Conservation (phyloP, 1,140 invertebrate species). For the Drosophila truncata region DNA sequence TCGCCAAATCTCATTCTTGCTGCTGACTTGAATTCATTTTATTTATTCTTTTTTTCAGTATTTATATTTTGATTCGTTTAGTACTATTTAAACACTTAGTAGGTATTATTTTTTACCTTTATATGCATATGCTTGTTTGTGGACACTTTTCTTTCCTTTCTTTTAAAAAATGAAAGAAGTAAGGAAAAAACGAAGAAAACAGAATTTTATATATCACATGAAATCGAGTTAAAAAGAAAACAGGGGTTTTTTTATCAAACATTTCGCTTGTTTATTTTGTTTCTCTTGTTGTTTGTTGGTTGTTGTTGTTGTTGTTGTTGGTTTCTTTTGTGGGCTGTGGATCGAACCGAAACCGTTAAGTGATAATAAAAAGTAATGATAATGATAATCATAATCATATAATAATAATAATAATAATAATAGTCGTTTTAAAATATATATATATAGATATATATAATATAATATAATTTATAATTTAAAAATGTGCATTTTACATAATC, state of each 20-base stretch:
- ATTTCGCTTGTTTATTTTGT: conserved; percentile 71
- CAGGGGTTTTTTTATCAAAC: conserved; percentile 55
- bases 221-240: conserved; percentile 13
- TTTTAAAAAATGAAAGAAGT: background rate
- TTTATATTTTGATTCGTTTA: conserved; percentile 60
- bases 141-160: conserved; percentile 23
- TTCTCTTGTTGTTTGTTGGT: conserved; percentile 41
- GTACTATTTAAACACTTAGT: conserved; percentile 79
- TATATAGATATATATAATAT: conserved; percentile 13
- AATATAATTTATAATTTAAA: conserved; percentile 49
- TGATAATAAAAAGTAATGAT: conserved; percentile 50
- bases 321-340: conserved; percentile 36
- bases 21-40: conserved; percentile 14
- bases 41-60: conserved; percentile 40
- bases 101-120: conserved; percentile 61
- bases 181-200: conserved; percentile 15
- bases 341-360: conserved; percentile 46
- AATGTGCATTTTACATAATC: conserved; percentile 51
- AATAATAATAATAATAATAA: conserved; percentile 40
- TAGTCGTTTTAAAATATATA: conserved; percentile 36
- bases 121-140: conserved; percentile 33
- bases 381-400: conserved; percentile 38
- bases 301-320: conserved; percentile 39
- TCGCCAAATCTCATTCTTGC: background rate
- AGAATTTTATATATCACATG: conserved; percentile 9